Conservation (phyloP, 2,888 invertebrate species). For the Drosophila anomalipes region DNA sequence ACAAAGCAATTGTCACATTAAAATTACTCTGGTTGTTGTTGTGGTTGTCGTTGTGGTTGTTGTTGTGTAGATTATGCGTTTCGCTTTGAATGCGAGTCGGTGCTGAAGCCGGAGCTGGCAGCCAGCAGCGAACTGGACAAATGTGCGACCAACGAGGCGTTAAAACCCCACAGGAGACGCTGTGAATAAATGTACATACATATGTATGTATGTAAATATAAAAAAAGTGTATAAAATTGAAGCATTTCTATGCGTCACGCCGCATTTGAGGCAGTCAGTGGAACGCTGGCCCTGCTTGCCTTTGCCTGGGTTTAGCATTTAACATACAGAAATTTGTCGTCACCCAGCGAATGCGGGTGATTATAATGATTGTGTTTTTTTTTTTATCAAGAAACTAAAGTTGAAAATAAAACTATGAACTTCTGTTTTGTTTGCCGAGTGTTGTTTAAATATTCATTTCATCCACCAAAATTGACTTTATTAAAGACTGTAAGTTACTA, state of each 20-base stretch:
- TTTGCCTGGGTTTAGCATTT: constrained; percentile 52
- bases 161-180: constrained; percentile 53
- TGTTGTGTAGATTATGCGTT: constrained; percentile 29
- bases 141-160: constrained; percentile 67
- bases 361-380: not conserved
- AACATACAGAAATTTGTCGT: constrained; percentile 54
- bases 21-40: constrained; percentile 44
- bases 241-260: constrained; percentile 71
- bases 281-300: constrained; percentile 35
- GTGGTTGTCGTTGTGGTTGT: constrained; percentile 8
- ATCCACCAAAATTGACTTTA: not conserved
- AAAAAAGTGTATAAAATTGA: constrained; percentile 43
- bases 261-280: constrained; percentile 67
- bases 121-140: constrained; percentile 57
- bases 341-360: constrained; percentile 57
- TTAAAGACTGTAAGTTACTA: not conserved
- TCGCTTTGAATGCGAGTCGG: constrained; percentile 31
- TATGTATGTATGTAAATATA: constrained; percentile 10
- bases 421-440: not conserved
- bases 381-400: not conserved
- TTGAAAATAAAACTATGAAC: not conserved
- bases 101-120: constrained; percentile 7
- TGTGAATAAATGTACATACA: constrained; percentile 29
- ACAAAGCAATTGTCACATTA: constrained; percentile 58
- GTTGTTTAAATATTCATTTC: not conserved